Conservation (phyloP, 1,140 invertebrate species). For the Triops cancriformis region DNA sequence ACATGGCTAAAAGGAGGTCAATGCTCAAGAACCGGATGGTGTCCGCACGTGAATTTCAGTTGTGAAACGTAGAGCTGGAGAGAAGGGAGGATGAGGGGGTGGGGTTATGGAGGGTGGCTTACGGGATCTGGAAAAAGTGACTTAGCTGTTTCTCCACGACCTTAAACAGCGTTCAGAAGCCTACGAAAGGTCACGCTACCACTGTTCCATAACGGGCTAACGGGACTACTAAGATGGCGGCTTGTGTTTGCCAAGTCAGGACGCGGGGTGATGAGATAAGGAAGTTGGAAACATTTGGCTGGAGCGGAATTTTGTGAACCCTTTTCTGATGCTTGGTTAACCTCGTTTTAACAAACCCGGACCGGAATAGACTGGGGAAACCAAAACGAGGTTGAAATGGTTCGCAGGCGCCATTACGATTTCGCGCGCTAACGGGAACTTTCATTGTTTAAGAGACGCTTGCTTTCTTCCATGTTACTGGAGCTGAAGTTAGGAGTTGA, state of each 20-base stretch:
- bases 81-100: neutral
- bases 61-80: neutral
- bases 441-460: neutral
- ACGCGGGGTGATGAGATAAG: neutral
- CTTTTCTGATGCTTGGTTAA: neutral
- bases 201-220: neutral
- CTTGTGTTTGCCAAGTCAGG: neutral
- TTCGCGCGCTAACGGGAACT: neutral
- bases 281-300: neutral
- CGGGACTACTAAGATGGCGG: neutral
- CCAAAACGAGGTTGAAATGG: neutral
- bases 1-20: neutral
- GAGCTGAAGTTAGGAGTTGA: no score
- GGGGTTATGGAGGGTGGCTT: neutral
- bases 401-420: neutral
- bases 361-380: neutral
- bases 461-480: no score
- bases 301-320: no score
- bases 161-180: neutral
- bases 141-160: neutral
- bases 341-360: neutral
- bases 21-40: neutral
- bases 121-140: neutral
- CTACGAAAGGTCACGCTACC: neutral
- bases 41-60: neutral